These are phyloP conservation scores for Drosophila pruinosa DNA, from an alignment of 1,140 invertebrate species.

Conservation along the genomic window DNA sequence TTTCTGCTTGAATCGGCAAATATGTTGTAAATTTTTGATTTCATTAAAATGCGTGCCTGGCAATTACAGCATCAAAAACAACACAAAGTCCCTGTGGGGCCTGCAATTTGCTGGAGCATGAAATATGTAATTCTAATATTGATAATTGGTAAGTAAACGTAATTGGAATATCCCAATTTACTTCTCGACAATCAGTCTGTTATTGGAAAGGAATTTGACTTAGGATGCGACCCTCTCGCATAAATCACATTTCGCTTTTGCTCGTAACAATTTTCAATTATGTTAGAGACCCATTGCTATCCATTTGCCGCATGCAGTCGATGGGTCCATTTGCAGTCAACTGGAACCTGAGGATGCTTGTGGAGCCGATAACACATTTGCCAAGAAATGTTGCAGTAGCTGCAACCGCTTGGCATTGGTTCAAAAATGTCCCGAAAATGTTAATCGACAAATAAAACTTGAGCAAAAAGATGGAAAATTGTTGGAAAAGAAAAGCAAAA, in stretches of 20 bases:
- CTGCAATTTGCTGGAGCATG: conserved; percentile 60
- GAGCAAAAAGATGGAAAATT: not conserved
- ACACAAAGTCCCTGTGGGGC: not conserved
- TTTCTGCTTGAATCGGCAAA: conserved; percentile 71
- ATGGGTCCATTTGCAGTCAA: conserved; percentile 62
- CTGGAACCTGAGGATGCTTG: conserved; percentile 39
- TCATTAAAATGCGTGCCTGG: conserved; percentile 71
- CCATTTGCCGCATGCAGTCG: conserved; percentile 32
- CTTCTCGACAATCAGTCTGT: not conserved
- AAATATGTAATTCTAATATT: conserved; percentile 43
- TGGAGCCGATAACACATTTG: conserved; percentile 64
- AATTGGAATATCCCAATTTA: not conserved
- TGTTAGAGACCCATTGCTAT: not conserved
- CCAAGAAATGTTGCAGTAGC: conserved; percentile 50
- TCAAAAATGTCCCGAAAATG: conserved; percentile 43
- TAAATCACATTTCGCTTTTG: conserved; percentile 40
- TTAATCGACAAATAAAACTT: conserved; percentile 71
- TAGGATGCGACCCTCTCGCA: not conserved
- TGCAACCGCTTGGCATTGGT: conserved; percentile 46
- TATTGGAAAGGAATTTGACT: not conserved
- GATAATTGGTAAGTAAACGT: not conserved
- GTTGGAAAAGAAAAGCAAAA: not conserved
- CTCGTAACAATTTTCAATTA: conserved; percentile 58
- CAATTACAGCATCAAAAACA: conserved; percentile 24
- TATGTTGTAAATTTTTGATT: conserved; percentile 76